Conservation (phyloP, 2,797 vertebrate species). For the Hypotaenidia okinawae region DNA sequence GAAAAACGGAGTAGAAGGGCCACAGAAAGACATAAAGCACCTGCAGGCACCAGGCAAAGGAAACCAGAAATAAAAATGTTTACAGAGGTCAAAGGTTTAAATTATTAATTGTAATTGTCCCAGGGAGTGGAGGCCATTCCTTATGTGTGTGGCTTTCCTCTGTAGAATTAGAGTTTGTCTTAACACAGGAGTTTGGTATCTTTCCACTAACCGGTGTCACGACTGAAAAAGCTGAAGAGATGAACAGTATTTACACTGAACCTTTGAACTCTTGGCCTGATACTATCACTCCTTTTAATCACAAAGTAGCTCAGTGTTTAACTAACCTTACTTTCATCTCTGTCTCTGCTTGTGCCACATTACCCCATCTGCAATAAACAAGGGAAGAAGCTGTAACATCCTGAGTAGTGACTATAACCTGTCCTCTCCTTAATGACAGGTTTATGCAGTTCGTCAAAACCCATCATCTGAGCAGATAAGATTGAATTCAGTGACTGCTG, state of each 20-base stretch:
- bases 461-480: constrained; percentile 52
- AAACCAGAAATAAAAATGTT: constrained; percentile 18
- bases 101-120: background rate
- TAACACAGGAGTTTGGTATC: background rate
- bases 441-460: constrained; percentile 63
- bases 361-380: constrained; percentile 16
- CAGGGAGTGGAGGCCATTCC: background rate
- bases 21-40: background rate
- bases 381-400: constrained; percentile 8
- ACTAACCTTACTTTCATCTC: constrained; percentile 59
- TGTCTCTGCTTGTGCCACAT: background rate
- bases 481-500: constrained; percentile 53
- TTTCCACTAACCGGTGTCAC: background rate
- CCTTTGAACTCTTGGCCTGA: background rate
- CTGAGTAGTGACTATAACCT: constrained; percentile 47
- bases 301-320: constrained; percentile 38
- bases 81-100: constrained; percentile 12
- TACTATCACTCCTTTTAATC: constrained; percentile 30
- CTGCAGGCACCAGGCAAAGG: background rate
- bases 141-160: background rate
- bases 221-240: background rate
- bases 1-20: background rate
- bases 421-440: constrained; percentile 59
- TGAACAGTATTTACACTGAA: constrained; percentile 25
- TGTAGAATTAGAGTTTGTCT: background rate